A percentile compares a stretch with the other conserved stretches of the same genome.
These are phyloP conservation scores for Megalops cyprinoides DNA, from an alignment of 2,797 vertebrate genomes.

Conservation along the genomic window DNA sequence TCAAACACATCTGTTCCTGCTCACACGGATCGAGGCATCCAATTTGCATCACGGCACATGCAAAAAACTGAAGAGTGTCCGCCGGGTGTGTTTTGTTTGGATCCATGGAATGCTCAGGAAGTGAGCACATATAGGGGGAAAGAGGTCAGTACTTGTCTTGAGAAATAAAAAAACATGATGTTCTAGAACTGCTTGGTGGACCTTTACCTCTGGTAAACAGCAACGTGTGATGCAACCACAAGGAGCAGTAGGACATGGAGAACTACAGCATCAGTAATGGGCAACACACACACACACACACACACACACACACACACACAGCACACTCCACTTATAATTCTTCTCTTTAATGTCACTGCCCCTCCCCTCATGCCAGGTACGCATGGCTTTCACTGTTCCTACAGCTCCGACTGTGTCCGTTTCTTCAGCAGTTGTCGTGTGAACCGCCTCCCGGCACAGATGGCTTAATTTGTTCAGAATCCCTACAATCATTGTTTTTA, in stretches of 20 bases:
- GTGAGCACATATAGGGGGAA: not conserved
- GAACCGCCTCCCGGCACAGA: not conserved
- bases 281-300: not conserved
- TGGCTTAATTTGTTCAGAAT: not conserved
- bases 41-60: not conserved
- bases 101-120: not conserved
- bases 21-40: not conserved
- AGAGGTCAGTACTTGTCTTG: not conserved
- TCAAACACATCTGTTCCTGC: not conserved
- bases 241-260: not conserved
- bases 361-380: not conserved
- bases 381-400: not conserved
- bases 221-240: not conserved
- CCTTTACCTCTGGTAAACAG: not conserved
- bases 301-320: too few species aligned
- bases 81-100: not conserved
- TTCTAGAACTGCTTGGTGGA: not conserved
- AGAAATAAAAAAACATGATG: not conserved
- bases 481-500: not conserved
- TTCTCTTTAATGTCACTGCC: constrained; percentile 49
- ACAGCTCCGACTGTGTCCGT: not conserved
- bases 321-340: constrained; percentile 37
- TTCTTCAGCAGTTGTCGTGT: not conserved
- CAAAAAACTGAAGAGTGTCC: not conserved
- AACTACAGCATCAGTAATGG: not conserved